Conservation (phyloP, 23 tunicate species). For the Ciona savignyi region DNA sequence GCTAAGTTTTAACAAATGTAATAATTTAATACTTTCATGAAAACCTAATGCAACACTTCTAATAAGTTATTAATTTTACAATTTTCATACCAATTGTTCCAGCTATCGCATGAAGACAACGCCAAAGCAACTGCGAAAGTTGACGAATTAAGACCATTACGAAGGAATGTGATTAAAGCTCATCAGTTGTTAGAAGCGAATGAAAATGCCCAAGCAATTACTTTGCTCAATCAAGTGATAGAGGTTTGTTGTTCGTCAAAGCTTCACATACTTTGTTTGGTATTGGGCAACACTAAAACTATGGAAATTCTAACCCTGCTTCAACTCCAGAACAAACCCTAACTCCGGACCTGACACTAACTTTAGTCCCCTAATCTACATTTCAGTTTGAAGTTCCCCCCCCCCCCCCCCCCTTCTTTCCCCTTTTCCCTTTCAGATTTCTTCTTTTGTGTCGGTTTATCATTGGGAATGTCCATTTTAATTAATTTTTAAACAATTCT, state of each 20-base stretch:
- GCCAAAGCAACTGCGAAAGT: slow-evolving; percentile 57
- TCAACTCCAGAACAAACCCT: neutral
- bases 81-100: too few relatives aligned
- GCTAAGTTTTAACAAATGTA: too few relatives aligned
- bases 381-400: neutral
- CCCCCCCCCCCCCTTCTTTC: neutral
- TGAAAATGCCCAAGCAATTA: slow-evolving; percentile 39
- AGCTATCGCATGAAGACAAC: slow-evolving; percentile 69
- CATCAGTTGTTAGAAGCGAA: slow-evolving; percentile 29
- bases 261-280: neutral
- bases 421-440: too few relatives aligned
- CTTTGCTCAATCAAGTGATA: slow-evolving; percentile 41
- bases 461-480: too few relatives aligned
- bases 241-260: slow-evolving; percentile 27
- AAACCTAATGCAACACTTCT: too few relatives aligned
- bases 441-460: too few relatives aligned
- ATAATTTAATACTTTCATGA: too few relatives aligned
- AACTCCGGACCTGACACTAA: too few relatives aligned
- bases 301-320: too few relatives aligned
- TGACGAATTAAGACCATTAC: slow-evolving; percentile 60
- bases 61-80: too few relatives aligned
- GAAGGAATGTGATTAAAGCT: slow-evolving; percentile 48
- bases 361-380: neutral
- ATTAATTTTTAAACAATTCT: too few relatives aligned
- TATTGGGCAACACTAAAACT: neutral